A percentile compares a stretch with the other conserved stretches of the same genome.
Evolutionary conservation across 2,888 invertebrate genomes (phyloP).

Genomic region (Idaea biselata): DNA sequence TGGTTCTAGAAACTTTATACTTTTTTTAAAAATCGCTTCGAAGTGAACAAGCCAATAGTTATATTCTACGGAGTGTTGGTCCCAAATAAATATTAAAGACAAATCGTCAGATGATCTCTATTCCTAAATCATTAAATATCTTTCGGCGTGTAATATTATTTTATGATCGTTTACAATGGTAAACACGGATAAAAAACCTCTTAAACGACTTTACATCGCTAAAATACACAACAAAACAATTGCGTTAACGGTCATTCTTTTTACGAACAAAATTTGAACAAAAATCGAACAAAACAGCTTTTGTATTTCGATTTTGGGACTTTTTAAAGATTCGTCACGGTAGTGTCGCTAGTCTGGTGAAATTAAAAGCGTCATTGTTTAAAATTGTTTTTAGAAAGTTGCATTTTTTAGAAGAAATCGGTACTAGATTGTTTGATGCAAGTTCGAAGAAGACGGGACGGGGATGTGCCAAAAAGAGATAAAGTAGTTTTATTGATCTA

Average conservation of each 20-base stretch:
- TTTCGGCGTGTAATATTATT: constrained; percentile 56
- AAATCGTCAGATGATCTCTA: not conserved
- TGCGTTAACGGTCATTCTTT: constrained; percentile 55
- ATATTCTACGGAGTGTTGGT: too few species aligned
- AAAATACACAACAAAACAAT: constrained; percentile 71
- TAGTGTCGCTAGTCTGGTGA: constrained; percentile 31
- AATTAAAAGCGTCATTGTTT: constrained; percentile 19
- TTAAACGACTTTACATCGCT: constrained; percentile 51
- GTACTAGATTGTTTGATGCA: constrained; percentile 17
- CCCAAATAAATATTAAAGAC: not conserved
- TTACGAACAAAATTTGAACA: constrained; percentile 44
- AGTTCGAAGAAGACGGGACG: constrained; percentile 76
- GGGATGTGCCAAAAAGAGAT: constrained; percentile 82
- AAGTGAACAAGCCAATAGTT: too few species aligned
- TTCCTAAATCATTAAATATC: not conserved
- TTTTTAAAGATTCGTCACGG: constrained; percentile 46
- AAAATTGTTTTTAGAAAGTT: constrained; percentile 13
- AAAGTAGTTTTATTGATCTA: constrained; percentile 83
- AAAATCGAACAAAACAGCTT: constrained; percentile 36
- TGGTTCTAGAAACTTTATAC: too few species aligned
- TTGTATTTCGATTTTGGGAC: constrained; percentile 37
- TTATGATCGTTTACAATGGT: constrained; percentile 74
- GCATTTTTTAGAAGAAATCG: constrained; percentile 20
- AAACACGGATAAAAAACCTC: constrained; percentile 69
- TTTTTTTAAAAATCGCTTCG: too few species aligned